Conservation (phyloP, 1,140 invertebrate genomes). For the Aphelinus atriplicis region DNA sequence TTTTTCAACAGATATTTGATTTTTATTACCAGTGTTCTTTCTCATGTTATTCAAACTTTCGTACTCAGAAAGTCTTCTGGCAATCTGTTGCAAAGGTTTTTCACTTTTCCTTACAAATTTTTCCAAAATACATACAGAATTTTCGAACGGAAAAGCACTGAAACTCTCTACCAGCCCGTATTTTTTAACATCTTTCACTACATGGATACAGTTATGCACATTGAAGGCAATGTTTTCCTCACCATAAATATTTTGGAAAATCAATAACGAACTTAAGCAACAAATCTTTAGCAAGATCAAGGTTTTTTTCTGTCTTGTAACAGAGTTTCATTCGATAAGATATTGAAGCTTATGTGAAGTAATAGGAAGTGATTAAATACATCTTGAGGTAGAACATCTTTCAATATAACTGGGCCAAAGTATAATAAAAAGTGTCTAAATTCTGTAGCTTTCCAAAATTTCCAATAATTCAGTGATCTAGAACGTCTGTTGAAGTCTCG, state of each 20-base stretch:
- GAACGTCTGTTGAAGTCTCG: slow-evolving; percentile 45
- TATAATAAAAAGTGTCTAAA: slow-evolving; percentile 53
- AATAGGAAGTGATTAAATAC: slow-evolving; percentile 42
- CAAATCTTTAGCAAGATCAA: neutral
- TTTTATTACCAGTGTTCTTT: neutral
- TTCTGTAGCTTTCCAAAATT: neutral
- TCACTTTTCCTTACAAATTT: slow-evolving; percentile 36
- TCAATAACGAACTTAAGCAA: neutral
- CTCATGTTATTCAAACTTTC: neutral
- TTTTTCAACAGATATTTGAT: too few species aligned
- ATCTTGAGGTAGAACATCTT: slow-evolving; percentile 19
- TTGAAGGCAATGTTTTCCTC: slow-evolving; percentile 45
- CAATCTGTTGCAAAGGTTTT: slow-evolving; percentile 39
- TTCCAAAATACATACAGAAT: slow-evolving; percentile 37
- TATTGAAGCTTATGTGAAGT: slow-evolving; percentile 40
- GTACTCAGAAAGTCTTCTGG: slow-evolving; percentile 25
- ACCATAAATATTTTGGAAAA: slow-evolving; percentile 42
- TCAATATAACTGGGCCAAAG: slow-evolving; percentile 48
- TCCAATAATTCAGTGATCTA: slow-evolving; percentile 41
- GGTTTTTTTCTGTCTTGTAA: neutral
- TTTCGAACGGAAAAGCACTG: slow-evolving; percentile 38
- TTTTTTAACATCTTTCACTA: slow-evolving; percentile 35
- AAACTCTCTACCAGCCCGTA: slow-evolving; percentile 34
- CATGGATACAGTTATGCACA: slow-evolving; percentile 9
- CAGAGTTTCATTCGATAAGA: slow-evolving; percentile 21